Evolutionary conservation across 2,888 invertebrate genomes (phyloP).

Genomic region (Caenorhabditis virilis): DNA sequence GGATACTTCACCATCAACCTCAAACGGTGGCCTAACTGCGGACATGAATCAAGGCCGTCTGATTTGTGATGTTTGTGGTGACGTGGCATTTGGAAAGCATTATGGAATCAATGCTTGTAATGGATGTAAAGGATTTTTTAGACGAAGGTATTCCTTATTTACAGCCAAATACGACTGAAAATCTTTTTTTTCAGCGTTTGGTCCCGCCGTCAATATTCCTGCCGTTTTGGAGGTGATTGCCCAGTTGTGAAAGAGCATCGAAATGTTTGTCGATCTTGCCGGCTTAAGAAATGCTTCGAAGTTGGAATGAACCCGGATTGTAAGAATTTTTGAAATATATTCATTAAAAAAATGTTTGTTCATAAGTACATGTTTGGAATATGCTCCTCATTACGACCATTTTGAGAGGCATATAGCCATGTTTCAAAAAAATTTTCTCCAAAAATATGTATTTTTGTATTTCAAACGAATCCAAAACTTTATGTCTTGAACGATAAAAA

Average conservation of each 20-base stretch:
- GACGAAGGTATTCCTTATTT: slow-evolving; percentile 22
- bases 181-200: slow-evolving; percentile 45
- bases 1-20: slow-evolving; percentile 28
- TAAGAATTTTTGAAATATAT: slow-evolving; percentile 43
- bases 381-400: no score
- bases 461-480: no score
- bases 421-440: no score
- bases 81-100: slow-evolving; percentile 56
- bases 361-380: no score
- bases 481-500: no score
- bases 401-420: no score
- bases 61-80: slow-evolving; percentile 54
- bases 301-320: slow-evolving; percentile 64
- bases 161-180: not conserved
- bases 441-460: no score
- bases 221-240: slow-evolving; percentile 62
- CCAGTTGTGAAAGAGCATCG: slow-evolving; percentile 61
- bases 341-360: no score
- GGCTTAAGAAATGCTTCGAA: slow-evolving; percentile 61
- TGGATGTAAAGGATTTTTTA: slow-evolving; percentile 55
- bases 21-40: slow-evolving; percentile 1
- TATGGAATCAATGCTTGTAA: slow-evolving; percentile 58
- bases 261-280: slow-evolving; percentile 61
- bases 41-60: slow-evolving; percentile 1
- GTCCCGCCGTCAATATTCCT: slow-evolving; percentile 58